phyloP scores from a whole-genome alignment of 2,113 vertebrate genomes.

The Petroica traversi region DNA sequence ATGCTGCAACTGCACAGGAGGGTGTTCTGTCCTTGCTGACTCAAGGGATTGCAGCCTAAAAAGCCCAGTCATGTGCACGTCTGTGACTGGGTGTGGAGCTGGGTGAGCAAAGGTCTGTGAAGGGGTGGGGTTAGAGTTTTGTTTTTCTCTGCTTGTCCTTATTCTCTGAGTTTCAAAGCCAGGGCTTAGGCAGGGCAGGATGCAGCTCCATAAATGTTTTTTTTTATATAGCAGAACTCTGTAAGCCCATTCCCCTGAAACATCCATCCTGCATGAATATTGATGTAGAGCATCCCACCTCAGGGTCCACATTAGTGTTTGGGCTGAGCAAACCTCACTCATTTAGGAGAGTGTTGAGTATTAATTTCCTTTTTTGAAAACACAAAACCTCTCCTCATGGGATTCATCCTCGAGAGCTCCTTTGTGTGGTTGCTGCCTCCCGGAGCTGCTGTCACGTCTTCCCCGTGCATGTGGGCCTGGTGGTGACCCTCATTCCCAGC shows the following conservation, averaged over 20 bases:
- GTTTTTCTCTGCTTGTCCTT: not conserved
- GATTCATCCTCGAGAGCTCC: not conserved
- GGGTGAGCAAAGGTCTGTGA: not conserved
- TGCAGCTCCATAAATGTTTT: not conserved
- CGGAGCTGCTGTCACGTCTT: not conserved
- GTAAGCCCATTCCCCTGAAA: not conserved
- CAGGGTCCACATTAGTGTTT: fast-evolving
- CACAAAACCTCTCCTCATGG: fast-evolving
- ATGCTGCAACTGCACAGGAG: not conserved
- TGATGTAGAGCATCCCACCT: not conserved
- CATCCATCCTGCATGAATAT: not conserved
- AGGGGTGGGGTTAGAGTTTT: not conserved
- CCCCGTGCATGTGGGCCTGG: not conserved
- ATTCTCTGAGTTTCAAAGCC: not conserved
- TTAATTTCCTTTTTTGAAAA: not conserved
- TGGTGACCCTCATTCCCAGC: conserved; percentile 4
- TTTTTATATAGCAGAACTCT: not conserved
- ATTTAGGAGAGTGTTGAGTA: fast-evolving
- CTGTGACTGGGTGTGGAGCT: not conserved
- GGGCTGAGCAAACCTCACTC: not conserved
- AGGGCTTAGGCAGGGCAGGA: not conserved
- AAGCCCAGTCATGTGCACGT: fast-evolving
- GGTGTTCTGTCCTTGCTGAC: not conserved
- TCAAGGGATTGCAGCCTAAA: not conserved
- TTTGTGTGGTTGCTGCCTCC: not conserved